Evolutionary conservation across 2,888 invertebrate genomes (phyloP).

Genomic region (Osmoderma eremita): DNA sequence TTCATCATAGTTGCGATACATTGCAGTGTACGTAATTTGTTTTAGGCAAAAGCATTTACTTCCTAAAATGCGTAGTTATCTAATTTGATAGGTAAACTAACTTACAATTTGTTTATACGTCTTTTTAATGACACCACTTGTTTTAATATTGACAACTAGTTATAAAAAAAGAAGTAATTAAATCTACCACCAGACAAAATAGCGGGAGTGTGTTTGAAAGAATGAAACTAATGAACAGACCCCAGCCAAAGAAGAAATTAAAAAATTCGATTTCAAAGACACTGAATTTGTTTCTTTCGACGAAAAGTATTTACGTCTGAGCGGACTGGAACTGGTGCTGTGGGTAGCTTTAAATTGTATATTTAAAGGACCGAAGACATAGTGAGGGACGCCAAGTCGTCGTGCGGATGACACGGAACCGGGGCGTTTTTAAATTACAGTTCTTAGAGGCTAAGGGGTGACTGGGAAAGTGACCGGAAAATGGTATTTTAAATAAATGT

Average conservation of each 20-base stretch:
- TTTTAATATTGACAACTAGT: too few species aligned
- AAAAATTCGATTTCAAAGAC: slow-evolving; percentile 51
- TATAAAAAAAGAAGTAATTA: slow-evolving; percentile 54
- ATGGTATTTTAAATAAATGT: slow-evolving; percentile 62
- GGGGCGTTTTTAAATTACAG: slow-evolving; percentile 61
- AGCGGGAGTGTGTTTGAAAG: slow-evolving; percentile 52
- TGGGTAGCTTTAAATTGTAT: slow-evolving; percentile 32
- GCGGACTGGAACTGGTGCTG: slow-evolving; percentile 44
- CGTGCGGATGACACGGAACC: slow-evolving; percentile 53
- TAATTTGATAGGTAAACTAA: too few species aligned
- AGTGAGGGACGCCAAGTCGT: slow-evolving; percentile 46
- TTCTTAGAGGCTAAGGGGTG: slow-evolving; percentile 53
- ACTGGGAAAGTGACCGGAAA: slow-evolving; percentile 56
- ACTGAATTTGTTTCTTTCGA: slow-evolving; percentile 43
- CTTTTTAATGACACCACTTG: too few species aligned
- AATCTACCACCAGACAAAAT: slow-evolving; percentile 60
- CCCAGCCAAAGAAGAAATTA: slow-evolving; percentile 58
- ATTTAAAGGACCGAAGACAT: slow-evolving; percentile 43
- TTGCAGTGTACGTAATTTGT: too few species aligned
- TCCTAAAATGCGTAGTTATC: too few species aligned
- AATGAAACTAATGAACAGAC: slow-evolving; percentile 55
- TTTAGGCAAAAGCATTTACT: too few species aligned
- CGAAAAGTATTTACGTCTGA: slow-evolving; percentile 43
- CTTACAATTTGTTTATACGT: too few species aligned
- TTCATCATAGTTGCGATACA: too few species aligned